Base-by-base conservation (phyloP, 2,888 invertebrate genomes). In the Aleiodes leptofemur region DNA sequence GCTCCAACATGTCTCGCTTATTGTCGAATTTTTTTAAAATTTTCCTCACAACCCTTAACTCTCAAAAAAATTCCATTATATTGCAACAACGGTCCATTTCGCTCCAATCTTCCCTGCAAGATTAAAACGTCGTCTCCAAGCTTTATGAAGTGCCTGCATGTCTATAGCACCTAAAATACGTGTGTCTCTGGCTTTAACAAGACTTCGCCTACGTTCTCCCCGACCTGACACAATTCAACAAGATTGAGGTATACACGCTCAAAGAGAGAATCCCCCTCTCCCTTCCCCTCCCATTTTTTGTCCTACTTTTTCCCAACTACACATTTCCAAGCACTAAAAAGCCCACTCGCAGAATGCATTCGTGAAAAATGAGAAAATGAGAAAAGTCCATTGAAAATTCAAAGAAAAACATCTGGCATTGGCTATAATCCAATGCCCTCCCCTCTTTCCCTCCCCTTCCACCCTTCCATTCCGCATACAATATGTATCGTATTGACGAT, bases 381-480 rank as follows among this genome's bases (percentile, higher is more conserved):
- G 6, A 55, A 55, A 55, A 55, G n/a, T 16, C 6, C 29, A 55
- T 55, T 16, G 43, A 64, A 14, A 64, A 43, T 43, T 23, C 43
- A 64, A 69, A 74, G 59, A 68, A 59, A 74, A 69, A 69, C 68
- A 77, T 74, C 56, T 72, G 69, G 69, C 31, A 51, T 50, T 74
- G 74, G 70, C 70, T 5, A 64, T 64, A 43, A 61, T 70, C 69
- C 69, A 74, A 69, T 70, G 64, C 51, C 53, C 6, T 14, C 14
- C 55, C 8, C 48, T 23, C 34, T 3, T 3, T 23, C 48, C 9
- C 14, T 8, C 43, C 53, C 9, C 7, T 2, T 3, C 38, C 34
- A 1, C 13, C 59, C 34, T 4, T n/a, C 5, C 13, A 5, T 38
- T 38, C 38, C 59, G 31, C 34, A 43, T 38, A 64, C 70, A 70